Evolutionary conservation across 2,797 vertebrate species (phyloP).

Genomic region (Schizopygopsis malacanthus): DNA sequence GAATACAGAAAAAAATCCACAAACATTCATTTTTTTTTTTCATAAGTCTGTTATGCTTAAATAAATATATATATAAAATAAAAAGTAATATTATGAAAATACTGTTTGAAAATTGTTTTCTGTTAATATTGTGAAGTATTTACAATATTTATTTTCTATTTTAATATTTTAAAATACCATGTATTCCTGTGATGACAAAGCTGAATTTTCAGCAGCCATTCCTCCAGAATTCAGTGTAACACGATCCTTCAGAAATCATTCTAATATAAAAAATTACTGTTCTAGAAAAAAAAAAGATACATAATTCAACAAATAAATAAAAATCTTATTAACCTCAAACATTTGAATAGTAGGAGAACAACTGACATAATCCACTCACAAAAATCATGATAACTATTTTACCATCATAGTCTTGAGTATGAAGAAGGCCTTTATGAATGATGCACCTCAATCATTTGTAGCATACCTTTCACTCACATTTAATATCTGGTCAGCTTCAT

Average conservation of each 20-base stretch:
- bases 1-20: background rate
- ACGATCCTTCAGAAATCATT: background rate
- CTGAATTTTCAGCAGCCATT: background rate
- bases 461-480: background rate
- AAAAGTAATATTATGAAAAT: background rate
- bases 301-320: no score
- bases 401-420: background rate
- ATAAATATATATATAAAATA: background rate
- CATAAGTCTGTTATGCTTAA: background rate
- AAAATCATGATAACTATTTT: background rate
- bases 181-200: background rate
- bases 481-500: slow-evolving; percentile 7
- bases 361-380: background rate
- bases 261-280: background rate
- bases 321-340: background rate
- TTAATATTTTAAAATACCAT: background rate
- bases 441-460: background rate
- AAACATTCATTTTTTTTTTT: background rate
- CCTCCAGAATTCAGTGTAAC: background rate
- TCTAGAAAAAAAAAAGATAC: background rate
- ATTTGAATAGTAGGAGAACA: background rate
- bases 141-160: background rate
- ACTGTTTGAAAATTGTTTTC: background rate
- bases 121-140: background rate
- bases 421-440: background rate